These are phyloP conservation scores for Volucella zonaria DNA, from an alignment of 2,888 invertebrate species.

Conservation along the genomic window DNA sequence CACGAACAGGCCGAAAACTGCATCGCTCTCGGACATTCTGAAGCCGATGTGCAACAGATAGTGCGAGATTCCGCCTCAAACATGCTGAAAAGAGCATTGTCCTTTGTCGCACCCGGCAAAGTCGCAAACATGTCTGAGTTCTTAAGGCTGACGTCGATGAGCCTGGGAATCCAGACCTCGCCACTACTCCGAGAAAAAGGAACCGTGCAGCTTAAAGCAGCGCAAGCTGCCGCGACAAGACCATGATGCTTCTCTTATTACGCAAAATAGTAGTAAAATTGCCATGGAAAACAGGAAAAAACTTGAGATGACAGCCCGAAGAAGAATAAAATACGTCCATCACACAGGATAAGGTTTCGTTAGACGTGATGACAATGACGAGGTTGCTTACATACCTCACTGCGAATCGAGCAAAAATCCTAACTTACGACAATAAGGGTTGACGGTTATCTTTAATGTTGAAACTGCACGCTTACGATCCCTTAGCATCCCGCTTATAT, in stretches of 20 bases:
- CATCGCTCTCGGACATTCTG: slow-evolving; percentile 9
- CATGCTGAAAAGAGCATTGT: too few relatives aligned
- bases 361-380: slow-evolving; percentile 10
- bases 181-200: background rate
- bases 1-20: slow-evolving; percentile 16
- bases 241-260: background rate
- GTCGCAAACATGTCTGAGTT: too few relatives aligned
- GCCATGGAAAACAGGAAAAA: background rate
- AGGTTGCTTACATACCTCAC: background rate
- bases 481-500: too few relatives aligned
- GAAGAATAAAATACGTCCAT: slow-evolving; percentile 8
- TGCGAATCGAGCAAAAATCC: slow-evolving; percentile 1
- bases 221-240: slow-evolving; percentile 3
- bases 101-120: too few relatives aligned
- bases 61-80: background rate
- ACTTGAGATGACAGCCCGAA: slow-evolving; percentile 5
- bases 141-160: background rate
- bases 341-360: slow-evolving; percentile 13
- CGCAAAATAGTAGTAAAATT: background rate
- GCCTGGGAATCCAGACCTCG: background rate
- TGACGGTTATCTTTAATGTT: background rate
- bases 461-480: background rate
- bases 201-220: slow-evolving; percentile 28
- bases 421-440: background rate
- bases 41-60: background rate